These are phyloP conservation scores for Oligia strigilis DNA, from an alignment of 2,888 invertebrate species.

Conservation along the genomic window DNA sequence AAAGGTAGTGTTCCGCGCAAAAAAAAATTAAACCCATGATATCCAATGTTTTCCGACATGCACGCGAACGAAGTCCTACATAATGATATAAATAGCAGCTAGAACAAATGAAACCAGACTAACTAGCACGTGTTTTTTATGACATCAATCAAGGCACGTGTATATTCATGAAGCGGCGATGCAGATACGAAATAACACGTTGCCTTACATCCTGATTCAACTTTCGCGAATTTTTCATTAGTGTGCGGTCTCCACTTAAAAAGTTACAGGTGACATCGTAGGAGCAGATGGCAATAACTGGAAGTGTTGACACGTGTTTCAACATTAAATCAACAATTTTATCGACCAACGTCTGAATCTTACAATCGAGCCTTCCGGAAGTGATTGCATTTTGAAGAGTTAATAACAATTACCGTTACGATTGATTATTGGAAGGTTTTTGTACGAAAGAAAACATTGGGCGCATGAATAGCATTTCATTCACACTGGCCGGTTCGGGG, in stretches of 20 bases:
- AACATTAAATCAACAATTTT: conserved; percentile 65
- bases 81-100: conserved; percentile 1
- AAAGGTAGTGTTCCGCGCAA: neutral
- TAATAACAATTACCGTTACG: conserved; percentile 73
- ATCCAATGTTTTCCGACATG: neutral
- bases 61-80: neutral
- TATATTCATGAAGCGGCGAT: conserved; percentile 58
- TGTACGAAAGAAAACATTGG: conserved; percentile 64
- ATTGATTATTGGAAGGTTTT: conserved; percentile 68
- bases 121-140: conserved; percentile 27
- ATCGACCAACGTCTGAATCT: conserved; percentile 49
- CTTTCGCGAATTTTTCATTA: conserved; percentile 67
- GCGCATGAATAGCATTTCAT: conserved; percentile 75
- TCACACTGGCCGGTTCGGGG: conserved; percentile 70
- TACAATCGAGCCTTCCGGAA: conserved; percentile 40
- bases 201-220: conserved; percentile 52
- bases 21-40: neutral
- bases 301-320: conserved; percentile 72
- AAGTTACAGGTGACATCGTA: conserved; percentile 65
- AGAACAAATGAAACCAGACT: conserved; percentile 10
- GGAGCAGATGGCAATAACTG: conserved; percentile 72
- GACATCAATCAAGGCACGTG: conserved; percentile 48
- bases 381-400: conserved; percentile 60
- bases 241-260: conserved; percentile 61
- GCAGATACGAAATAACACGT: conserved; percentile 58